Percentiles rank a stretch among this genome's conserved stretches.
Conservation (phyloP, 2,797 vertebrate genomes). For the Oreortyx pictus region DNA sequence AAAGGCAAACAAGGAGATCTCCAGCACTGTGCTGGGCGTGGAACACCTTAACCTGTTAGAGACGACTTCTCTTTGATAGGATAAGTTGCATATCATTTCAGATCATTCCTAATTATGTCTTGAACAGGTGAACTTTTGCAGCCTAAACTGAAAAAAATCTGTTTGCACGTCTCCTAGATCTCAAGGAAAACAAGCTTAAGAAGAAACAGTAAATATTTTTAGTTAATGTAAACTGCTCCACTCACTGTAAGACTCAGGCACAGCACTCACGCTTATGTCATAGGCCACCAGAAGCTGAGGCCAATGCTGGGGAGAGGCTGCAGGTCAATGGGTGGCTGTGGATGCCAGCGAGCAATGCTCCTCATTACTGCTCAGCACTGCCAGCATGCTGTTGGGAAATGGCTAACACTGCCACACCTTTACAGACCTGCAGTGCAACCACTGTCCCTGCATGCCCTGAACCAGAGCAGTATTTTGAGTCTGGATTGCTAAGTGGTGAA, state of each 20-base stretch:
- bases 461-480: background rate
- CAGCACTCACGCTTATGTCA: background rate
- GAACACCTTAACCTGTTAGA: background rate
- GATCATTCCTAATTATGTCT: background rate
- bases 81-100: background rate
- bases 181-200: constrained; percentile 27
- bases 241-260: background rate
- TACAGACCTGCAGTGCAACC: background rate
- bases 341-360: background rate
- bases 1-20: background rate
- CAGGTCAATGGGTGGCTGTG: background rate
- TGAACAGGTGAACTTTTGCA: constrained; percentile 20
- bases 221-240: constrained; percentile 13
- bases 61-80: background rate
- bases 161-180: background rate
- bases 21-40: background rate
- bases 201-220: constrained; percentile 45
- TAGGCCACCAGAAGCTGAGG: background rate
- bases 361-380: background rate
- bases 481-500: background rate
- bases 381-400: background rate
- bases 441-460: accelerated
- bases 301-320: background rate
- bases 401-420: background rate
- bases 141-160: background rate